Evolutionary conservation across 1,140 invertebrate genomes (phyloP).

Genomic region (Pachypeltis micranthus): DNA sequence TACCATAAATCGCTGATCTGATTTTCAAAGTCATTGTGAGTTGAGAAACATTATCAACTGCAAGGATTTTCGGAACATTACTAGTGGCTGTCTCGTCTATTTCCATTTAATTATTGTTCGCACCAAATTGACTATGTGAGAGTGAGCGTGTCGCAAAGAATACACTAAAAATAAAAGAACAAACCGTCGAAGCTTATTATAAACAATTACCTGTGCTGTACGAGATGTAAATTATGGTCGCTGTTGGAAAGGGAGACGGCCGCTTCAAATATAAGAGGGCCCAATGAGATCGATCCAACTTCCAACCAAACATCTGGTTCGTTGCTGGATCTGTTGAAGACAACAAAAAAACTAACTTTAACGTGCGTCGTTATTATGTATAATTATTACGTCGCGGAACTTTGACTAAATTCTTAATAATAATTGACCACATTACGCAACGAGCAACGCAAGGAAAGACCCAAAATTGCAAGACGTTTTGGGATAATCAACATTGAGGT

Average conservation of each 20-base stretch:
- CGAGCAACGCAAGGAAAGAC: too few relatives aligned
- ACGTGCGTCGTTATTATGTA: too few relatives aligned
- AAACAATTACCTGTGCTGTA: constrained; percentile 71
- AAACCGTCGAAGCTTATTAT: constrained; percentile 21
- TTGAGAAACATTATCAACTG: too few relatives aligned
- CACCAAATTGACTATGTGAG: neutral
- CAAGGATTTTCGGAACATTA: too few relatives aligned
- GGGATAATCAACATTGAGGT: too few relatives aligned
- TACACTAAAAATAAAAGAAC: constrained; percentile 11
- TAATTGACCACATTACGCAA: too few relatives aligned
- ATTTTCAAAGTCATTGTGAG: too few relatives aligned
- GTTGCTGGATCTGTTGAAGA: constrained; percentile 27
- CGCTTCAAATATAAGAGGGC: constrained; percentile 85
- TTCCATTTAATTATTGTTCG: neutral
- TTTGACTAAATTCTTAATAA: too few relatives aligned
- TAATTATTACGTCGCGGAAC: too few relatives aligned
- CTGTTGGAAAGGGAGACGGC: constrained; percentile 65
- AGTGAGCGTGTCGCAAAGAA: neutral
- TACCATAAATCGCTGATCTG: too few relatives aligned
- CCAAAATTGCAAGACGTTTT: too few relatives aligned
- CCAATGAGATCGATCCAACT: constrained; percentile 77
- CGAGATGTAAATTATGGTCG: constrained; percentile 57
- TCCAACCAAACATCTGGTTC: constrained; percentile 77
- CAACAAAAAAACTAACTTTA: too few relatives aligned
- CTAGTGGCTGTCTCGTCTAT: neutral